phyloP scores from a whole-genome alignment of 2,888 invertebrate species.

The Ichneumon xanthorius region DNA sequence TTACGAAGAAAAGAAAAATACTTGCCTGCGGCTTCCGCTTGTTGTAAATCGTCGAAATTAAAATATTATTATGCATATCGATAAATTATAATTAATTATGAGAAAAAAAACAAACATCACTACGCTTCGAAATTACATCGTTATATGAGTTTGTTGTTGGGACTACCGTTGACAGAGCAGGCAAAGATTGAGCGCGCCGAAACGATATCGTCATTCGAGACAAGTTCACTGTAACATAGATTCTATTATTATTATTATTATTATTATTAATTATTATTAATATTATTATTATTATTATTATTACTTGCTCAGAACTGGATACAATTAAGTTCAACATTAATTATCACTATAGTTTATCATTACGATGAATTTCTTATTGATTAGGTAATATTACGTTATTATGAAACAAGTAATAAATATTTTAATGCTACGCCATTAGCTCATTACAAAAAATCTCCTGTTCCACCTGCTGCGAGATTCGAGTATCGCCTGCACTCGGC shows the following conservation, averaged over 20 bases:
- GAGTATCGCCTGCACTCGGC: background rate
- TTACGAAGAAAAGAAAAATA: slow-evolving; percentile 13
- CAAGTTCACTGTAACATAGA: slow-evolving; percentile 74
- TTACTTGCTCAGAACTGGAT: slow-evolving; percentile 81
- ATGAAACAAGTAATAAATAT: slow-evolving; percentile 78
- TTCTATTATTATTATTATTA: slow-evolving; percentile 70
- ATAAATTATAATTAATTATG: slow-evolving; percentile 61
- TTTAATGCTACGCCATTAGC: slow-evolving; percentile 74
- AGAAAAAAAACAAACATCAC: slow-evolving; percentile 32
- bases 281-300: slow-evolving; percentile 73
- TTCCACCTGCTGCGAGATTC: slow-evolving; percentile 23
- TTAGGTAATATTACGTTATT: slow-evolving; percentile 75
- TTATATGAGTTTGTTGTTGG: slow-evolving; percentile 64
- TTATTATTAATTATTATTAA: slow-evolving; percentile 71
- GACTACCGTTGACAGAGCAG: slow-evolving; percentile 53
- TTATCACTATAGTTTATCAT: slow-evolving; percentile 69
- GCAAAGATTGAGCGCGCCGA: slow-evolving; percentile 35
- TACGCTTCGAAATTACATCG: slow-evolving; percentile 44
- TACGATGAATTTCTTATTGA: slow-evolving; percentile 69
- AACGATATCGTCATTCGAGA: slow-evolving; percentile 56
- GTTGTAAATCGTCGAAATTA: slow-evolving; percentile 49
- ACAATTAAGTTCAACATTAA: slow-evolving; percentile 76
- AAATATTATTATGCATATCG: slow-evolving; percentile 46
- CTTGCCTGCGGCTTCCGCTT: slow-evolving; percentile 50
- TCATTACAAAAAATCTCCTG: background rate